Conservation (phyloP, 2,888 invertebrate genomes). For the Scaptomyza reducta region DNA sequence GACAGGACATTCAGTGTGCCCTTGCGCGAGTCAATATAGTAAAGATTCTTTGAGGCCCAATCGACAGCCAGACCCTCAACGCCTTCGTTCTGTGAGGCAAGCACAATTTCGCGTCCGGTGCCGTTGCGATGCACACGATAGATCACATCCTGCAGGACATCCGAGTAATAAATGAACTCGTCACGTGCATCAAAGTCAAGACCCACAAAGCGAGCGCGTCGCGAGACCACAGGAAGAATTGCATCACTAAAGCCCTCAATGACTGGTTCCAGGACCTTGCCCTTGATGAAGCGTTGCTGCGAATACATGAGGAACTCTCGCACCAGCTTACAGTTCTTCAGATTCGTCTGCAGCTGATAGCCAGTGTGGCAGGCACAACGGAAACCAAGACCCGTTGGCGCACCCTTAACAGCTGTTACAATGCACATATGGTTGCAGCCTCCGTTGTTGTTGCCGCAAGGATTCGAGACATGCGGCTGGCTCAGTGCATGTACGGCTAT, state of each 20-base stretch:
- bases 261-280: conserved; percentile 94
- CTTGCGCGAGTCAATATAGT: conserved; percentile 97
- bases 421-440: conserved; percentile 98
- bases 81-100: conserved; percentile 98
- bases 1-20: conserved; percentile 97
- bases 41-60: conserved; percentile 97
- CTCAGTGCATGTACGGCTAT: conserved; percentile 92
- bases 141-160: conserved; percentile 97
- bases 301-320: conserved; percentile 97
- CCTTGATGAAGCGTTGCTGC: conserved; percentile 97
- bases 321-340: conserved; percentile 92
- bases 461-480: conserved; percentile 91
- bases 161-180: conserved; percentile 98
- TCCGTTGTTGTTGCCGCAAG: conserved; percentile 94
- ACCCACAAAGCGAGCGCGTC: conserved; percentile 96
- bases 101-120: conserved; percentile 92
- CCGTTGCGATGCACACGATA: conserved; percentile 92
- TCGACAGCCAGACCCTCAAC: conserved; percentile 98
- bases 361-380: conserved; percentile 97
- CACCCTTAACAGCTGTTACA: conserved; percentile 90
- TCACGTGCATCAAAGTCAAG: conserved; percentile 96
- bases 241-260: conserved; percentile 97
- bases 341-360: conserved; percentile 89
- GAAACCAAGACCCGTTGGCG: conserved; percentile 90
- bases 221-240: conserved; percentile 95